Base-by-base conservation (phyloP, 2,113 vertebrate species). In the Sceloporus undulatus region DNA sequence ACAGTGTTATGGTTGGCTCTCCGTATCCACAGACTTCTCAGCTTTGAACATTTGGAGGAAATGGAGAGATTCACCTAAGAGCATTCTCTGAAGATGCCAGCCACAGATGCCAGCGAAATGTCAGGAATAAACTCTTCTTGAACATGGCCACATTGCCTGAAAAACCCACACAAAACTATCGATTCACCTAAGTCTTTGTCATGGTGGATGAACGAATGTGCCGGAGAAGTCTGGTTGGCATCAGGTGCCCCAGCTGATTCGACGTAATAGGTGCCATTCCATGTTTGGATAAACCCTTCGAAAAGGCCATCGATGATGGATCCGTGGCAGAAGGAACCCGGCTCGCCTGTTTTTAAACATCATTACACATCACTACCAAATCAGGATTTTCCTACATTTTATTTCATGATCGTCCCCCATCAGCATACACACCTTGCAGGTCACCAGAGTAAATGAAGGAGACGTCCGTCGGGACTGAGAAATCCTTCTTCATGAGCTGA, bases 151-250 rank as follows among this genome's bases (percentile, higher is more conserved):
- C 34, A 34, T 34, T 34, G 34, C 34, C 34, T 34, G 34, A 34
- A 34, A 34, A 34, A 34, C 1, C 56, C 56, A 8, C 9, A 14
- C 56, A 34, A 29, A 2, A 1, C 13, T 3, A 38, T 23, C 4
- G 5, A 91, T 96, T 97, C 93, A 98, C 97, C 96, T 52, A 98
- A 85, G 91, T 98, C 96, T 1, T 96, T 94, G 74, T 98, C 95
- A 5, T 96, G 97, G 93, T 98, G 97, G 92, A 98, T 98, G n/a
- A 97, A 92, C 1, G 97, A 97, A 91, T 97, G 97, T 54, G 96
- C 89, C 2, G 96, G 91, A 38, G 88, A 82, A 1, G 87, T 59
- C 23, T 3, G 87, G 62, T 62, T 88, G 85, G 54, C 88, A 79
- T 94, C 94, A 90, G 94, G 94, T 0, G 94, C 78, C 13, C 87